Base-by-base conservation (phyloP, 92 coral and sea anemone genomes). In the Ricordea florida region DNA sequence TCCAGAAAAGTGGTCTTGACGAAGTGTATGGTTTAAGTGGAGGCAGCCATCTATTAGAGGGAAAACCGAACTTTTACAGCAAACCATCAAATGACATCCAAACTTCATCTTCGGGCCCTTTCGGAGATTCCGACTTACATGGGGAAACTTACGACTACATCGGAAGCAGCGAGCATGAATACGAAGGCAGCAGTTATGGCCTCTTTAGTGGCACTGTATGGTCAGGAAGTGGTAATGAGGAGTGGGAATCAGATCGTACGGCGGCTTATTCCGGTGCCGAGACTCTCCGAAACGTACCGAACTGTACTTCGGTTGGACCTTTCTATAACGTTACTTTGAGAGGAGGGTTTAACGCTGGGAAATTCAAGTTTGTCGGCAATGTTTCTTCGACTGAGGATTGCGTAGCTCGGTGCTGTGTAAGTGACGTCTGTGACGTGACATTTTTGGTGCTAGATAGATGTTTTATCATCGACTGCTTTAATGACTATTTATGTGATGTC, bases 391-490 rank as follows among this genome's bases (percentile, higher is more conserved):
- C 87, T 11, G 78, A 69, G 13, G 92, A 87, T 5, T 94, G 98
- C 71, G 89, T 78, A 25, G 18, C 59, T 13, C 75, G 60, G 17
- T 94, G 98, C 51, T 94, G 98, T 34, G 37, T 42, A 42, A 61
- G 61, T 2, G 27, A 29, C 7, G 75, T 40, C 20, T 94, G 98
- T 66, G 89, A 88, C 57, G 35, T 91, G 53, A 93, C 92, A 7
- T 91, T 94, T 47, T 33, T 91, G 87, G 85, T 94, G 34, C 66
- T 62, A 31, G 79, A 84, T 67, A 87, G 85, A 47, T 94, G 98
- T 47, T 94, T 94, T 49, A 32, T 60, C 14, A 92, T 90, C 21
- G 52, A 40, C 13, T 90, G 97, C 65, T 67, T 47, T 42, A 59
- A 26, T 18, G 66, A 53, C 6, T 33, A 25, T 22, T 71, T 73